A percentile compares a stretch with the other conserved stretches of the same genome.
Conservation (phyloP, 2,113 vertebrate species). For the Phalacrocorax carbo region DNA sequence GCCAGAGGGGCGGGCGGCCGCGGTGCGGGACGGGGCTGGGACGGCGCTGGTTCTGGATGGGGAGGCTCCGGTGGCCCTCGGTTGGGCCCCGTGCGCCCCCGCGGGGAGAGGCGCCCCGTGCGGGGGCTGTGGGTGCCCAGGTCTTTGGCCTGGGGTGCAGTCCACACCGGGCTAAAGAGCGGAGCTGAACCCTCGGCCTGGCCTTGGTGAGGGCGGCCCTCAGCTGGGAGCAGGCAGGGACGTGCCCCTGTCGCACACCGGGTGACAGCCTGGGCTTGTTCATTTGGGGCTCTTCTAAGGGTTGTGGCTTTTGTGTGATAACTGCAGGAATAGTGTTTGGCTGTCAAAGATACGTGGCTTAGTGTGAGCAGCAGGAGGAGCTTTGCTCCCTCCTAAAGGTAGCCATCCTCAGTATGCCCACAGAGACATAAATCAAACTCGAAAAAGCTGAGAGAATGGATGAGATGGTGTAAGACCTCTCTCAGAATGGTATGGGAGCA, state of each 20-base stretch:
- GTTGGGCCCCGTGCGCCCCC: rapidly evolving
- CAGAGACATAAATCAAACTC: rapidly evolving
- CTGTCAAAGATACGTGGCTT: rapidly evolving
- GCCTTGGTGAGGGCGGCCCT: neutral
- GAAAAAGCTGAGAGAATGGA: neutral
- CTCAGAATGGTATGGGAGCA: neutral
- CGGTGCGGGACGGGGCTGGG: neutral
- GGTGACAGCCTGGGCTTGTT: neutral
- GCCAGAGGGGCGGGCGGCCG: neutral
- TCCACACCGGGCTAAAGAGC: rapidly evolving
- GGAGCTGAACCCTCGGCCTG: neutral
- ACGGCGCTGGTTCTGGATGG: rapidly evolving
- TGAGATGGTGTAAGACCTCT: neutral
- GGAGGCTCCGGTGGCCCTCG: neutral
- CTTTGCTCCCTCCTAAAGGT: neutral
- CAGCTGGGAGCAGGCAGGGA: neutral
- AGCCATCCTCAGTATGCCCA: rapidly evolving
- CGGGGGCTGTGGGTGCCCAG: rapidly evolving
- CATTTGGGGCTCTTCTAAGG: too few species aligned
- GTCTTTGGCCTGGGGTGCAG: neutral
- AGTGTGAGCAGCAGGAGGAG: constrained; percentile 8
- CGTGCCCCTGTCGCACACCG: rapidly evolving
- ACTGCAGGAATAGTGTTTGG: rapidly evolving
- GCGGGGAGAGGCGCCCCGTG: rapidly evolving
- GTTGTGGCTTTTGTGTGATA: too few species aligned